Evolutionary conservation across 2,888 invertebrate genomes (phyloP), one percentile per base, ranked within the genome.

Genomic region (Stenurella melanura): DNA sequence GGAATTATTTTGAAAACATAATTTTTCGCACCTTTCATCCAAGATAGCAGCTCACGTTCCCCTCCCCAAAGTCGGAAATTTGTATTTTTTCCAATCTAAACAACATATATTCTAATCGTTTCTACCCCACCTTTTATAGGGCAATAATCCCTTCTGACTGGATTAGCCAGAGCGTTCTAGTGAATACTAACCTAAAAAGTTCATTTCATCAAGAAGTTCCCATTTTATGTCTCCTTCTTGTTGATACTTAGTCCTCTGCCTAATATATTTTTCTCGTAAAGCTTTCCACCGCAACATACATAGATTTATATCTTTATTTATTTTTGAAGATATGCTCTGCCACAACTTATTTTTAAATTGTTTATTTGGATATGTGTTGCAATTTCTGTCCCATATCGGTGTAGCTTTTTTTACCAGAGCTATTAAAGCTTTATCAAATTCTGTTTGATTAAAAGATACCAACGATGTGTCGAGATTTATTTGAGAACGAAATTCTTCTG

Each of bases 241-340:
- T 42, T 58, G 61, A 73, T 81, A 82, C 74, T 85, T 87, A 17
- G 80, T 82, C 67, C 84, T 86, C 77, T 87, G 85, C 19, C 87
- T 75, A 34, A 87, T 86, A 74, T 87, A 87, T 73, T 87, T 87
- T 73, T 87, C 87, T 63, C 87, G 78, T 42, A 87, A 75, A 11
- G 84, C 86, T 78, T 87, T 87, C 87, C 87, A 87, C 15, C 85
- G 74, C 50, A 85, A 70, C 81, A 85, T 84, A 76, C 87, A 87
- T 54, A 80, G 73, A 64, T 83, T 82, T 4, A 82, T 76, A 71
- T 86, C 85, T 42, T 81, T 74, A 56, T 85, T 83, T 50, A 87
- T 72, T 17, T 77, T 81, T 30, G 80, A 72, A 6, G 84, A 83
- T 57, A 87, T 85, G 1, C 75, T 77, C 58, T 82, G 80, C 87